These are phyloP conservation scores for Hozukius guyotensis DNA, from an alignment of 2,797 vertebrate genomes.

Conservation along the genomic window DNA sequence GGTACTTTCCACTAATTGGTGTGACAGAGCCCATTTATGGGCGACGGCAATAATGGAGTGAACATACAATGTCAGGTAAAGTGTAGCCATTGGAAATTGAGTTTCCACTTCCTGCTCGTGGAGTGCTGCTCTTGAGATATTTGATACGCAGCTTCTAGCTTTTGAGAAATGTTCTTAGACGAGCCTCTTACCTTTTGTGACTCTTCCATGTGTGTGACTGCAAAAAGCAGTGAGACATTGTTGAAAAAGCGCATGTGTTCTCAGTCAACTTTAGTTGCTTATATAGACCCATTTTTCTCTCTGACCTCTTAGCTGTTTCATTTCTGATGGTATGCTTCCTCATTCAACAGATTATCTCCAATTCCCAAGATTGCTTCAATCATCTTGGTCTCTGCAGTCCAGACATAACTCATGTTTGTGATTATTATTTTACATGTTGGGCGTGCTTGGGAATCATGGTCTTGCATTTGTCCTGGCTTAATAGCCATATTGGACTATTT, in stretches of 20 bases:
- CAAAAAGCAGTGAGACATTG: neutral
- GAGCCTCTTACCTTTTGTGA: neutral
- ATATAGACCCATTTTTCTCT: neutral
- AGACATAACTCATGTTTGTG: conserved; percentile 28
- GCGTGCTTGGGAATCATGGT: conserved; percentile 5
- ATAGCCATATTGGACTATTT: conserved; percentile 20
- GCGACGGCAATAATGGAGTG: conserved; percentile 2
- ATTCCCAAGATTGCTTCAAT: conserved; percentile 12
- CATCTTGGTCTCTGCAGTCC: neutral
- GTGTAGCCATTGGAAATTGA: conserved; percentile 12
- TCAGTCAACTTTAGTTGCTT: neutral
- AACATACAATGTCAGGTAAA: conserved; percentile 11
- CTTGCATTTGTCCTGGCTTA: conserved; percentile 18
- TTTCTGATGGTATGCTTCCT: conserved; percentile 32
- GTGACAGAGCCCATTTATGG: conserved; percentile 31
- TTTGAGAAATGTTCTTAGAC: neutral
- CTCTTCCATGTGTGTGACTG: neutral
- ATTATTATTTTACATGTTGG: conserved; percentile 30
- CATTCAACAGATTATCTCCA: conserved; percentile 31
- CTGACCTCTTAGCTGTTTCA: conserved; percentile 37
- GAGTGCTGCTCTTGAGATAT: conserved; percentile 1
- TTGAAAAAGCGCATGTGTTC: neutral
- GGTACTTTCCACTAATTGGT: conserved; percentile 44
- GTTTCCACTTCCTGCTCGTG: neutral
- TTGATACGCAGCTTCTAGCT: neutral